These are phyloP conservation scores for Probaryconus sp. DNA, from an alignment of 1,140 invertebrate species.

Conservation along the genomic window DNA sequence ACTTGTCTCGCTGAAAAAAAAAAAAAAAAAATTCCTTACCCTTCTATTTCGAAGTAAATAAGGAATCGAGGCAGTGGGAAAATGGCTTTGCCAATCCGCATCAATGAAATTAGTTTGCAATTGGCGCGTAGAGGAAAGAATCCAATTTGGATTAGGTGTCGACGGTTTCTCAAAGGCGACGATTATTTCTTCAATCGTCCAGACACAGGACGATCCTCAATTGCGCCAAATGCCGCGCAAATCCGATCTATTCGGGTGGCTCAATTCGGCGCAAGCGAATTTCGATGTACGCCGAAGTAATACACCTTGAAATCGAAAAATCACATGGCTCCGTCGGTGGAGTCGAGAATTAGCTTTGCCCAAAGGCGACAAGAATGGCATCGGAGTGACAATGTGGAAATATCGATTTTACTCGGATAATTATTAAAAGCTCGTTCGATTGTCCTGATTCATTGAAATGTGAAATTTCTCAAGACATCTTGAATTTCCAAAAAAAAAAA, in stretches of 20 bases:
- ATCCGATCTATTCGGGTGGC: conserved; percentile 50
- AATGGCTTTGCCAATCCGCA: conserved; percentile 10
- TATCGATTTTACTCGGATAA: conserved; percentile 41
- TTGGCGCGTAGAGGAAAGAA: conserved; percentile 31
- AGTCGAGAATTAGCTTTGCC: conserved; percentile 36
- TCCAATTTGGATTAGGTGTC: conserved; percentile 52
- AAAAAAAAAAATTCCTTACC: not conserved
- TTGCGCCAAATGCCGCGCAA: conserved; percentile 41
- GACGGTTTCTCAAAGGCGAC: conserved; percentile 46
- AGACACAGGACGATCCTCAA: conserved; percentile 44
- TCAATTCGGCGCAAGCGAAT: conserved; percentile 44
- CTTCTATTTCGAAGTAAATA: conserved; percentile 22
- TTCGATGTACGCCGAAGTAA: conserved; percentile 44
- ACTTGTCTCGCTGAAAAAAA: no score
- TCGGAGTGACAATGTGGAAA: conserved; percentile 39
- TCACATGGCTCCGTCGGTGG: conserved; percentile 12
- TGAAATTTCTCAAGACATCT: no score
- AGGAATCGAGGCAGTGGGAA: conserved; percentile 2
- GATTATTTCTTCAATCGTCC: conserved; percentile 48
- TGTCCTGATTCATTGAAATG: no score
- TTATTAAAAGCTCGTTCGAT: conserved; percentile 20
- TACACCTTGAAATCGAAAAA: conserved; percentile 59
- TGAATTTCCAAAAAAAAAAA: no score
- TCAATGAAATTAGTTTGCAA: conserved; percentile 52
- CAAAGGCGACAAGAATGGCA: conserved; percentile 33